Evolutionary conservation across 2,888 invertebrate species (phyloP), one percentile per base, ranked within the genome.

Genomic region (Malacosoma neustria): DNA sequence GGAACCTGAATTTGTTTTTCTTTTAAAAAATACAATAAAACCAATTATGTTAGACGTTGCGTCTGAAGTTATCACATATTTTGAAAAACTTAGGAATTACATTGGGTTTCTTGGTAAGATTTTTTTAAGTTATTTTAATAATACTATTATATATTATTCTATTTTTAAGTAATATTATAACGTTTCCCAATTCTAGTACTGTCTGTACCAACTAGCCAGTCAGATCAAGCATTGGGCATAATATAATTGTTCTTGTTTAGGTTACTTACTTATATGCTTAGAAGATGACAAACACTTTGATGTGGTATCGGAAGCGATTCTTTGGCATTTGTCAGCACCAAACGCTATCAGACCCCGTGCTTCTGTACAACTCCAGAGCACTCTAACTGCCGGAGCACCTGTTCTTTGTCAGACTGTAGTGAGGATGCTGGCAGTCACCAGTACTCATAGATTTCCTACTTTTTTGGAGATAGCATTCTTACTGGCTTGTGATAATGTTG

Each of bases 31-130:
- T 30, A 51, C 66, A 46, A 37, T 44, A 3, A 66, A 71, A 34
- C 76, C 81, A 0, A 61, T 82, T 9, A 14, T 63, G 1, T 38
- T 84, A 29, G 48, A 35, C 1, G 42, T 30, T 0, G 34, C 41
- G 1, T 63, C 68, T 1, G 79, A 84, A 39, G 46, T 63, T 4
- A 30, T 59, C 12, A 62, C 51, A 5, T 54, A 67, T 40, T 68
- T 67, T 39, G 54, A 61, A 1, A 40, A 34, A 0, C 50, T 82
- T 4, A 43, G 48, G 11, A 38, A 64, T 37, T 80, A 61, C 41
- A 45, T 81, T 3, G 68, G 67, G 22, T 77, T 65, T 49, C 38
- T 82, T 32, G 74, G 84, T 81, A 39, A 61, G 61, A 49, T 1
- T n/a, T 22, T 13, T 29, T 14, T 12, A 15, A 9, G 11, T 30